Percentiles rank a stretch among this genome's conserved stretches.
Conservation (phyloP, 2,888 invertebrate species). For the Mycalesis mineus region DNA sequence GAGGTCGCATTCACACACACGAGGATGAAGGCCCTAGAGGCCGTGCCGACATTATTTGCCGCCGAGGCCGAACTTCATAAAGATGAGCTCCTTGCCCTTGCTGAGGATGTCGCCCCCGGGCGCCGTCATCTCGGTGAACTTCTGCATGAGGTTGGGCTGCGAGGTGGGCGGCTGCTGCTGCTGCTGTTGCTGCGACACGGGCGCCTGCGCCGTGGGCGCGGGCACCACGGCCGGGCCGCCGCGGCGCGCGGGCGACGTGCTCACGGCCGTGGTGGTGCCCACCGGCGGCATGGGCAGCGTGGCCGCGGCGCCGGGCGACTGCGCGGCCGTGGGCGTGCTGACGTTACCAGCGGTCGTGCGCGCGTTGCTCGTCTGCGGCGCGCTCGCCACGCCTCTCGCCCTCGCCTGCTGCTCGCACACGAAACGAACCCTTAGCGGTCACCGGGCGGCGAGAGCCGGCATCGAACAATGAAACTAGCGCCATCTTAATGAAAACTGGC, state of each 20-base stretch:
- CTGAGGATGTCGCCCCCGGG: slow-evolving; percentile 94
- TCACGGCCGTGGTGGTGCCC: slow-evolving; percentile 44
- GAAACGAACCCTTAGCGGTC: neutral
- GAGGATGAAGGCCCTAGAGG: slow-evolving; percentile 39
- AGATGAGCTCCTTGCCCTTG: slow-evolving; percentile 95
- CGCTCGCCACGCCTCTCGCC: slow-evolving; percentile 75
- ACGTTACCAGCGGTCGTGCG: slow-evolving; percentile 81
- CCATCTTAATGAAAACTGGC: slow-evolving; percentile 2
- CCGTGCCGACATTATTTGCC: slow-evolving; percentile 80
- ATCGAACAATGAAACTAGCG: slow-evolving; percentile 22
- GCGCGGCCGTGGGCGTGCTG: slow-evolving; percentile 62
- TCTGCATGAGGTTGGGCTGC: slow-evolving; percentile 90
- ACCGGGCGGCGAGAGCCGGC: neutral
- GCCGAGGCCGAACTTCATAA: slow-evolving; percentile 95
- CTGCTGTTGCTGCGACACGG: slow-evolving; percentile 51
- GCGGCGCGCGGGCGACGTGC: slow-evolving; percentile 65
- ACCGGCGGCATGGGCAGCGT: slow-evolving; percentile 36
- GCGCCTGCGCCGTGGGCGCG: slow-evolving; percentile 68
- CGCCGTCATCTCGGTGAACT: slow-evolving; percentile 91
- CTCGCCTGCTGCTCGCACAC: slow-evolving; percentile 55
- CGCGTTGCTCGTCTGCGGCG: slow-evolving; percentile 69
- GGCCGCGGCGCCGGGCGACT: slow-evolving; percentile 43
- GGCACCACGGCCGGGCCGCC: slow-evolving; percentile 60
- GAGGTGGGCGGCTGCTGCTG: slow-evolving; percentile 66
- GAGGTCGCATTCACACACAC: slow-evolving; percentile 32